phyloP scores from a whole-genome alignment of 2,888 invertebrate species.

The Idaea dimidiata region DNA sequence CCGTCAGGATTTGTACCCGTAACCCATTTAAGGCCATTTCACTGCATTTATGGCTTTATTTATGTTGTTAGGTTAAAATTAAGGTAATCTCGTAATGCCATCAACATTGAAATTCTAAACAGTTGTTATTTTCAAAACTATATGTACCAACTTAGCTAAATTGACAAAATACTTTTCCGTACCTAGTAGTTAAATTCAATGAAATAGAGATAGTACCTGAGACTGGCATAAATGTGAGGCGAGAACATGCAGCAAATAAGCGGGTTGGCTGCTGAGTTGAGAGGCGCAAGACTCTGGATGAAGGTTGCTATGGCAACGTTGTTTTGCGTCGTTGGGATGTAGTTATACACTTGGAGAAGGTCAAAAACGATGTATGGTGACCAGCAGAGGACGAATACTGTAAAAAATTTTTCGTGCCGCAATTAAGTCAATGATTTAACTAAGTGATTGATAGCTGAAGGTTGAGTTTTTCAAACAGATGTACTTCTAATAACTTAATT shows the following conservation, averaged over 20 bases:
- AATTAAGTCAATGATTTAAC: not conserved
- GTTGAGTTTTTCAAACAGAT: not conserved
- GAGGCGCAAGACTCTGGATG: slow-evolving; percentile 93
- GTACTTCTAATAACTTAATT: no score
- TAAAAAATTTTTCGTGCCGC: no score
- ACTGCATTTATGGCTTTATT: no score
- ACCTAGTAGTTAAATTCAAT: no score
- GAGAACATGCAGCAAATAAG: slow-evolving; percentile 97
- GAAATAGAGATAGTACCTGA: slow-evolving; percentile 83
- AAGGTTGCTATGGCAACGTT: slow-evolving; percentile 93
- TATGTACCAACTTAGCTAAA: no score
- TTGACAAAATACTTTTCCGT: no score
- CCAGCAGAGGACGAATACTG: slow-evolving; percentile 97
- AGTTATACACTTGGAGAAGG: slow-evolving; percentile 92
- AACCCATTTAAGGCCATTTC: no score
- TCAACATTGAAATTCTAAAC: no score
- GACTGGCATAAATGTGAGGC: slow-evolving; percentile 90
- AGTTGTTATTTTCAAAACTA: no score
- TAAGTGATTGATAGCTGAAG: not conserved
- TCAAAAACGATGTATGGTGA: slow-evolving; percentile 97
- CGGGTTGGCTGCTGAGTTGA: slow-evolving; percentile 97
- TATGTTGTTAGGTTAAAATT: no score
- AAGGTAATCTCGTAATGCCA: no score
- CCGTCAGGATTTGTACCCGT: no score
- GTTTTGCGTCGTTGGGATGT: slow-evolving; percentile 88